These are phyloP conservation scores for Stenopsyche tienmushanensis DNA, from an alignment of 1,140 invertebrate species.

Conservation along the genomic window DNA sequence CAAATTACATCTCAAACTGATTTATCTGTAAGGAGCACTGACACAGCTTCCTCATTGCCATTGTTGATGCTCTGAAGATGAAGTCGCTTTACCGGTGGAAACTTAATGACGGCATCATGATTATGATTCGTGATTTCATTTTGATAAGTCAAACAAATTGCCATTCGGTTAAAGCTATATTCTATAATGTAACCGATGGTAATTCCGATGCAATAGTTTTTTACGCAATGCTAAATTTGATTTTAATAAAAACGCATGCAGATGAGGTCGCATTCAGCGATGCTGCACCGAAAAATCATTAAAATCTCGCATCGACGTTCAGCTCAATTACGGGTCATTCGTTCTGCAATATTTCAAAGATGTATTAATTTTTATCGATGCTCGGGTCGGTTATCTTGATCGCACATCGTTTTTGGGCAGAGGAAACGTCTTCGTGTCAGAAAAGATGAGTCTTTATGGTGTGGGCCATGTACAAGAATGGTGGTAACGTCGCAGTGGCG, in stretches of 20 bases:
- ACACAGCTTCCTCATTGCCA: conserved; percentile 22
- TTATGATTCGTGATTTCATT: conserved; percentile 26
- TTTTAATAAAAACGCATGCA: no score
- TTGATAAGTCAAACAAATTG: conserved; percentile 27
- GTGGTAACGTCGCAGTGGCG: neutral
- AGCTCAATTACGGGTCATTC: no score
- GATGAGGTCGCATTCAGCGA: no score
- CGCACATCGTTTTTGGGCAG: conserved; percentile 7
- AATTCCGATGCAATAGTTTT: no score
- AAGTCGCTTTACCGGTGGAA: conserved; percentile 11
- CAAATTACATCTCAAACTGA: conserved; percentile 30
- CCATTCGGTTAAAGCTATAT: no score
- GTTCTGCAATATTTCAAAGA: no score
- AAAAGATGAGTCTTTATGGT: conserved; percentile 22
- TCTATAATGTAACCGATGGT: no score
- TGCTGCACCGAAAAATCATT: no score
- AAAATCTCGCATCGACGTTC: no score
- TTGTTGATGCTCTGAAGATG: conserved; percentile 18
- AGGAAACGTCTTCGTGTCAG: conserved; percentile 9
- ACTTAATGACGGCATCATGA: conserved; percentile 22
- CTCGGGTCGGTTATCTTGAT: conserved; percentile 16
- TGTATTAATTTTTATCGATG: no score
- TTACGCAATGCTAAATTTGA: no score
- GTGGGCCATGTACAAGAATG: neutral
- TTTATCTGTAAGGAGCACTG: conserved; percentile 20